Evolutionary conservation across 2,797 vertebrate genomes (phyloP), one percentile per base, ranked within the genome.

Genomic region (Sebastiscus tertius): DNA sequence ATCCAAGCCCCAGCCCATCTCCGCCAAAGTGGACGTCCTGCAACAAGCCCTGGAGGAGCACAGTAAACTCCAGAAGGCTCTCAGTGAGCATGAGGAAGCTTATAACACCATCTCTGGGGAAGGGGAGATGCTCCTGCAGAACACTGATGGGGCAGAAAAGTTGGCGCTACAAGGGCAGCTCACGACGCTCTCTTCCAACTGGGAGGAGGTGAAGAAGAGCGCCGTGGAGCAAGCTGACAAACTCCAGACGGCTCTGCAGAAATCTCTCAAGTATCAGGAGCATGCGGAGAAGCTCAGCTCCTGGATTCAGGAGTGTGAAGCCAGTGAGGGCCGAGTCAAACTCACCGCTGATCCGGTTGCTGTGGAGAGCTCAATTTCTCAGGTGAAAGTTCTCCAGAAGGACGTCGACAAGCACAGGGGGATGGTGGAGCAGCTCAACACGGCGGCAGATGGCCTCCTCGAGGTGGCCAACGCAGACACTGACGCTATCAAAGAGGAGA

Each of bases 331-430:
- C 65, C 86, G 81, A 61, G 88, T 99, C 31, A 96, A 95, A 85
- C 92, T 97, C 75, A 90, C 94, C 1, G 81, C 96, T 64, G 96
- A 97, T 77, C 96, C 96, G 0, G 83, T 77, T 8, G 95, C 95
- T 29, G 92, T 96, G 4, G 97, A 99, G 63, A 94, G 93, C 65
- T 96, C 96, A 26, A 85, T 98, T 34, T 93, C 91, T 71, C 96
- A 96, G 82, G 90, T 98, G 60, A 98, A 96, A 81, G 94, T 93
- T 60, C 96, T 98, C 80, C 98, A 99, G 92, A 98, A 97, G 82
- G 98, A 99, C 49, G 92, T 98, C 29, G 97, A 99, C 90, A 98
- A 98, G 69, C 97, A 97, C 85, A 94, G 97, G 5, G 97, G 97
- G 4, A 93, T 96, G 92, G 91, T 98, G 75, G 98, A 98, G 77